Evolutionary conservation across 2,113 vertebrate genomes (phyloP), one percentile per base, ranked within the genome.

Genomic region (Heterocephalus glaber): DNA sequence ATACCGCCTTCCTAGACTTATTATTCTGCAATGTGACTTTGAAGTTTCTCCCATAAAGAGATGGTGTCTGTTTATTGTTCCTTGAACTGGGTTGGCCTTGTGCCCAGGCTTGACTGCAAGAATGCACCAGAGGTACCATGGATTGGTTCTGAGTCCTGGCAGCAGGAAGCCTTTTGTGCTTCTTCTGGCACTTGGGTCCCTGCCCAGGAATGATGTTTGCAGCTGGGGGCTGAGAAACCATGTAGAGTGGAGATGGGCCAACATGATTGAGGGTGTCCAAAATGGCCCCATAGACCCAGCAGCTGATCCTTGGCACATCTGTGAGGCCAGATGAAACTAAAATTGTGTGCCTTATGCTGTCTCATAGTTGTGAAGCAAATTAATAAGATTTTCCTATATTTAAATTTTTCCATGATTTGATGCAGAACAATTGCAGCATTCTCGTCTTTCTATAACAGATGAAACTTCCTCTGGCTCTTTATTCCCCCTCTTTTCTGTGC

Each of bases 281-380:
- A 80, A 26, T 1, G 12, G 19, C 65, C 17, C n/a, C 12, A 38
- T 7, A 19, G 12, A 83, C 16, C 28, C 47, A 8, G 47, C 19
- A 1, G 22, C 30, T 28, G 68, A 28, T 7, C 16, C 3, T 5
- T 0, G 47, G n/a, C 0, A 0, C 2, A 0, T 0, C 3, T 3
- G 22, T 7, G 28, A 3, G 9, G 7, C 60, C 26, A 0, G 5
- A 0, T 7, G 28, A 52, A 7, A 35, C 20, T 0, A 1, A 49
- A 60, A 13, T 4, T 22, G 20, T n/a, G 33, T 72, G n/a, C 1
- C n/a, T 16, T 38, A 38, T 47, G 33, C 30, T 9, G 33, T 12
- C n/a, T 33, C 63, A 7, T 11, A 33, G 52, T 1, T 2, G 0
- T 6, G 44, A 28, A 10, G 13, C 17, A 17, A 0, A 3, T 30